A percentile compares a stretch with the other conserved stretches of the same genome.
phyloP scores from a whole-genome alignment of 2,113 vertebrate genomes.

The Petromus typicus region DNA sequence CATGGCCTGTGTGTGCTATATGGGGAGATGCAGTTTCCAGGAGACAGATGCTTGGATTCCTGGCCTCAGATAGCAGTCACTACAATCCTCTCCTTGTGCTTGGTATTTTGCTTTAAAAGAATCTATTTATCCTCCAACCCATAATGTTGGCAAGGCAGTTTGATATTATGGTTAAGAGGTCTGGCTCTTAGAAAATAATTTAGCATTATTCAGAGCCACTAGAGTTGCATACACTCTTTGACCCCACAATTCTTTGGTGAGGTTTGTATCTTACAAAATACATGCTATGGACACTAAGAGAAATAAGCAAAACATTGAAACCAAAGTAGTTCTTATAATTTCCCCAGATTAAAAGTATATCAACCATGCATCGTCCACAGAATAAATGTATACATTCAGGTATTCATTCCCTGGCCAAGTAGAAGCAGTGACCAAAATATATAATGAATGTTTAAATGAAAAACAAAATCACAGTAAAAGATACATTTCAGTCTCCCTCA shows the following conservation, averaged over 20 bases:
- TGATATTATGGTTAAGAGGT: not conserved
- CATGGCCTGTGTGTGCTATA: not conserved
- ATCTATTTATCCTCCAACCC: not conserved
- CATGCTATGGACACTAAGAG: fast-evolving
- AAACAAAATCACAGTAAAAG: not conserved
- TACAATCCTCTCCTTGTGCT: not conserved
- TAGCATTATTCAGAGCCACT: fast-evolving
- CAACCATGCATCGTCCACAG: not conserved
- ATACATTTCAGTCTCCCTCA: not conserved
- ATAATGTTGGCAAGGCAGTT: not conserved
- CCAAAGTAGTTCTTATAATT: not conserved
- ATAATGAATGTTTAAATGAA: not conserved
- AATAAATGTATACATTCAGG: not conserved
- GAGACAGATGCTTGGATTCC: not conserved
- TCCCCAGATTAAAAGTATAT: not conserved
- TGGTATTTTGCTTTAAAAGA: not conserved
- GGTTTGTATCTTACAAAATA: not conserved
- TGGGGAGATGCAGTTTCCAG: not conserved
- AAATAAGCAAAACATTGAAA: fast-evolving
- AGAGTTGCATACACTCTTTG: not conserved
- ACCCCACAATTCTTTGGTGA: not conserved
- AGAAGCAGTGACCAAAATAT: not conserved
- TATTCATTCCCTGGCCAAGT: not conserved
- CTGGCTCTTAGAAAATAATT: not conserved
- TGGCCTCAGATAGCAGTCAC: not conserved